Evolutionary conservation across 2,113 vertebrate species (phyloP).

Genomic region (Indri indri): DNA sequence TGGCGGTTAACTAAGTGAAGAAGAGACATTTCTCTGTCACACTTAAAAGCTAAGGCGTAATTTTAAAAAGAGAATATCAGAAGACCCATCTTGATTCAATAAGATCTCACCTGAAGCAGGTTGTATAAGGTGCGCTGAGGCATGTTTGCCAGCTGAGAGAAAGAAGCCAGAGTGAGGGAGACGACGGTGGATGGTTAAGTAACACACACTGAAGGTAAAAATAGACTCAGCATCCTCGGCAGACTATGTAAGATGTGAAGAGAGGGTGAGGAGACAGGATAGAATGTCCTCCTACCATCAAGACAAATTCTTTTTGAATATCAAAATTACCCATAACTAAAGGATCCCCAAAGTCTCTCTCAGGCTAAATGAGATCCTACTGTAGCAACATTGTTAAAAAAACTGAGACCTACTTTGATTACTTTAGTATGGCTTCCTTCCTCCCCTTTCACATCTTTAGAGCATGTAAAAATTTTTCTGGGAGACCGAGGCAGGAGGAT

Average conservation of each 20-base stretch:
- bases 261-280: neutral
- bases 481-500: too few species aligned
- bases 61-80: neutral
- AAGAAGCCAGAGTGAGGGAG: neutral
- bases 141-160: neutral
- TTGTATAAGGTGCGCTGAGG: neutral
- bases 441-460: neutral
- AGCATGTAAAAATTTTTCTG: neutral
- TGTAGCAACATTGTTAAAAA: neutral
- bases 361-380: neutral
- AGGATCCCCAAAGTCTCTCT: neutral
- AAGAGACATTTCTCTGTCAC: neutral
- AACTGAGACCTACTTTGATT: neutral
- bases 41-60: neutral
- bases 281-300: neutral
- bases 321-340: neutral
- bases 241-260: neutral
- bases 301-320: neutral
- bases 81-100: neutral
- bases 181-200: neutral
- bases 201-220: neutral
- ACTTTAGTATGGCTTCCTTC: neutral
- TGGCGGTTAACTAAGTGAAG: neutral
- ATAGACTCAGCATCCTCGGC: neutral
- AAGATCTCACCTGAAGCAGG: neutral